Evolutionary conservation across 2,888 invertebrate species (phyloP), one percentile per base, ranked within the genome.

Genomic region (Archips crataeganus): DNA sequence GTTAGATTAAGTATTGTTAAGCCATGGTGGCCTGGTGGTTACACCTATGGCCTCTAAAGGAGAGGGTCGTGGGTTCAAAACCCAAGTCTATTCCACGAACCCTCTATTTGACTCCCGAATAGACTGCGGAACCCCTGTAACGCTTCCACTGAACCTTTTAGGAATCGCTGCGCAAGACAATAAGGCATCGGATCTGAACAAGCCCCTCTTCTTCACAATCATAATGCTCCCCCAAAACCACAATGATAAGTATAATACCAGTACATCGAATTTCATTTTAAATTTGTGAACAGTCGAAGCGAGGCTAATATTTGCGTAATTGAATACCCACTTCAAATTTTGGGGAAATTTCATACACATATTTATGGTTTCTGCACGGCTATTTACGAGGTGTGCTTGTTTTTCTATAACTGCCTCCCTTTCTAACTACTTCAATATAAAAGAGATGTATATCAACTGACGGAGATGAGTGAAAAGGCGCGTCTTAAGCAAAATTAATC

Each of bases 221-320:
- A 23, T 23, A 23, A 23, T 1, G 23, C 45, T 45, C 45, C 11
- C 45, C 45, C 45, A 39, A 45, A 45, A 45, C 11, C 11, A 3
- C 11, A 10, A 11, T 45, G 45, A 3, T 45, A 11, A 45, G 11
- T 11, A 49, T n/a, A 49, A 47, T 47, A 47, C 10, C 11, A 47
- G n/a, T 49, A n/a, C 54, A 54, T 23, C 23, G 4, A 57, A 11
- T 57, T 32, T 57, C 10, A 23, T 57, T 32, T 57, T 32, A 32
- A 57, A 11, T 57, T 42, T 3, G 6, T 45, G 9, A 23, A 15
- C 54, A 23, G 23, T 4, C 23, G n/a, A 45, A 13, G 62, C 62
- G 15, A 23, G 23, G 61, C 61, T 62, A 23, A 45, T 62, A 45
- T 62, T 62, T 45, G 42, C 13, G 62, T 45, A 45, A 62, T 45